Conservation (phyloP, 2,888 invertebrate species). For the Cacoxenus indagator region DNA sequence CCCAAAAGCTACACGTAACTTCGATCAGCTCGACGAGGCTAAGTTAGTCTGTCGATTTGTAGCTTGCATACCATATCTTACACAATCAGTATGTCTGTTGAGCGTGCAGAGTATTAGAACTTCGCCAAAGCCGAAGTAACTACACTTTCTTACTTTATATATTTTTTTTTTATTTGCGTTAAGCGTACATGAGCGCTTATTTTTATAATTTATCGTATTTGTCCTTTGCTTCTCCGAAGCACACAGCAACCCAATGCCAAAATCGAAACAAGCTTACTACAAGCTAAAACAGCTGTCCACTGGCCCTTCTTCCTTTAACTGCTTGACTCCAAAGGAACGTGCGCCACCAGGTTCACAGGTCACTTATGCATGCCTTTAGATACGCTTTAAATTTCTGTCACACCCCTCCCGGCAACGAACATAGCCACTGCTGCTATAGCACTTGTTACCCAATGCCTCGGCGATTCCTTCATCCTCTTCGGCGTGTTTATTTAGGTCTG, state of each 20-base stretch:
- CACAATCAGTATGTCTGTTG: too few species aligned
- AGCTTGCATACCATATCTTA: too few species aligned
- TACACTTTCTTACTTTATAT: constrained; percentile 17
- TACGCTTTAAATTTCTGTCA: background rate
- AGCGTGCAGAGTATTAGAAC: too few species aligned
- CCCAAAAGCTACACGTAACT: too few species aligned
- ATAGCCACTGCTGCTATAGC: background rate
- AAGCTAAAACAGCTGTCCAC: constrained; percentile 40
- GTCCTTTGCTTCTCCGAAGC: background rate
- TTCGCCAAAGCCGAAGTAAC: background rate
- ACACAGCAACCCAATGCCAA: background rate
- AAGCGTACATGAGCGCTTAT: constrained; percentile 38
- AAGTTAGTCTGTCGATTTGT: too few species aligned
- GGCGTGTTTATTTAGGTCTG: constrained; percentile 60
- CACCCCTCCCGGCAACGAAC: constrained; percentile 10
- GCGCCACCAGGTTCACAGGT: background rate
- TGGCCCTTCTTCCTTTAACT: background rate
- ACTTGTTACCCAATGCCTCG: constrained; percentile 2
- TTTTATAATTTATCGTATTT: constrained; percentile 47
- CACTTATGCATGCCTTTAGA: background rate
- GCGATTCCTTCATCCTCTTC: constrained; percentile 34
- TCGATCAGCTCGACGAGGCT: too few species aligned
- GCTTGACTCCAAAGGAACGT: background rate
- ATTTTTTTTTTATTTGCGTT: constrained; percentile 31
- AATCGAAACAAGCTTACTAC: constrained; percentile 38